Evolutionary conservation across 2,888 invertebrate species (phyloP).

Genomic region (Drosophila acutilabella): DNA sequence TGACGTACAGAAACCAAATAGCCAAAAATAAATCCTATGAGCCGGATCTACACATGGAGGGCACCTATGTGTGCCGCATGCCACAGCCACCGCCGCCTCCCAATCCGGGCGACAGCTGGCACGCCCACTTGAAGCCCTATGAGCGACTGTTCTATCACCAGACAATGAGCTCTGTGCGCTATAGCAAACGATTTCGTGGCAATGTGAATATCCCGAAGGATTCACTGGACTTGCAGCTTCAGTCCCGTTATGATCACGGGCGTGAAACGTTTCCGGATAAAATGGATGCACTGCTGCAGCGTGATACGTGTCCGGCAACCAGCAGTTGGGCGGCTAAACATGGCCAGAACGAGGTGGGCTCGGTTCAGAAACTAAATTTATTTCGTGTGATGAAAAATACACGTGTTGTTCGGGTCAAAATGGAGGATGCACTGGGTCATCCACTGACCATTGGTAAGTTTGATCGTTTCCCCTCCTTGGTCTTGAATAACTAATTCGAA

Average conservation of each 20-base stretch:
- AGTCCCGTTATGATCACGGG: conserved; percentile 89
- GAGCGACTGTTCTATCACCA: conserved; percentile 86
- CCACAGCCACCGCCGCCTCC: conserved; percentile 78
- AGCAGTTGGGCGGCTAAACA: conserved; percentile 60
- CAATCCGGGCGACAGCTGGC: conserved; percentile 81
- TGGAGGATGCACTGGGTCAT: conserved; percentile 84
- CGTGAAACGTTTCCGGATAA: conserved; percentile 88
- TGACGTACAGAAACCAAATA: conserved; percentile 54
- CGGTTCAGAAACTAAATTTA: conserved; percentile 69
- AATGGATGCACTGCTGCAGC: conserved; percentile 88
- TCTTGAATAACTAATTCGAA: too few species aligned
- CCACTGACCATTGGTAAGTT: conserved; percentile 85
- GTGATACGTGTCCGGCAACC: conserved; percentile 87
- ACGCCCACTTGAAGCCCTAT: conserved; percentile 81
- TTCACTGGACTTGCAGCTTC: conserved; percentile 89
- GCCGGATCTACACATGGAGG: conserved; percentile 86
- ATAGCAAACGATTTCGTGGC: conserved; percentile 84
- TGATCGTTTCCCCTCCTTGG: not conserved
- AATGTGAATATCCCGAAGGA: conserved; percentile 86
- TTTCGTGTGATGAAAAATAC: conserved; percentile 90
- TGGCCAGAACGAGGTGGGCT: conserved; percentile 58
- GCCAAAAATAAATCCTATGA: conserved; percentile 80
- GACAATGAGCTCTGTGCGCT: conserved; percentile 86
- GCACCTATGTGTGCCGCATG: conserved; percentile 83
- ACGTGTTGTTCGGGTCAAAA: conserved; percentile 77